Evolutionary conservation across 2,113 vertebrate species (phyloP).

Genomic region (Malurus melanocephalus): DNA sequence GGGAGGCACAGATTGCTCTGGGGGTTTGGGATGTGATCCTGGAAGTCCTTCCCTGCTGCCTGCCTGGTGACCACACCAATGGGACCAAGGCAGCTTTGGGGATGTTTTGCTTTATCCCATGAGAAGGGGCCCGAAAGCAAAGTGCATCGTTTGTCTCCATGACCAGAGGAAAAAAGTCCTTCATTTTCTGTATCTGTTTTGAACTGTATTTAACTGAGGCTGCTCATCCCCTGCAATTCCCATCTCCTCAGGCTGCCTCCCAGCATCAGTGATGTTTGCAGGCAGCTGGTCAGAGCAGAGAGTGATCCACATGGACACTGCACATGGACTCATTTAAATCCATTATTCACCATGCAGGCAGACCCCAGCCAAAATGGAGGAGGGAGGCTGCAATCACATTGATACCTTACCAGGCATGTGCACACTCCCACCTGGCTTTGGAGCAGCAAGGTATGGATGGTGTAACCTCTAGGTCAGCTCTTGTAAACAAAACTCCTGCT

Average conservation of each 20-base stretch:
- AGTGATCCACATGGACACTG: background rate
- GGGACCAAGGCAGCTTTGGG: background rate
- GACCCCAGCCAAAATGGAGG: background rate
- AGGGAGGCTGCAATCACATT: background rate
- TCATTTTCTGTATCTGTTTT: background rate
- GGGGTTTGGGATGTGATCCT: background rate
- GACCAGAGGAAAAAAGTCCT: background rate
- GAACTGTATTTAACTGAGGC: background rate
- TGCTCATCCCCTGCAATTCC: background rate
- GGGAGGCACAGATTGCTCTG: background rate
- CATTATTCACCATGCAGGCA: background rate
- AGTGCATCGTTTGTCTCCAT: background rate
- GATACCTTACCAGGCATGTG: rapidly evolving
- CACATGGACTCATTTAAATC: rapidly evolving
- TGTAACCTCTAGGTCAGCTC: background rate
- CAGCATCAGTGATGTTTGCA: background rate
- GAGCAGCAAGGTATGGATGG: background rate
- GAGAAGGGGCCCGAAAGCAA: background rate
- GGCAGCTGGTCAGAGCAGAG: background rate
- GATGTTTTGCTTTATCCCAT: background rate
- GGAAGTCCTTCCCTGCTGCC: background rate
- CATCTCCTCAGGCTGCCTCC: background rate
- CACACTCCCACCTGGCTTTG: background rate
- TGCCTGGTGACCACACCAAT: rapidly evolving
- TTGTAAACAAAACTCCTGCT: background rate